Conservation (phyloP, 2,888 invertebrate genomes). For the Metacarcinus magister region DNA sequence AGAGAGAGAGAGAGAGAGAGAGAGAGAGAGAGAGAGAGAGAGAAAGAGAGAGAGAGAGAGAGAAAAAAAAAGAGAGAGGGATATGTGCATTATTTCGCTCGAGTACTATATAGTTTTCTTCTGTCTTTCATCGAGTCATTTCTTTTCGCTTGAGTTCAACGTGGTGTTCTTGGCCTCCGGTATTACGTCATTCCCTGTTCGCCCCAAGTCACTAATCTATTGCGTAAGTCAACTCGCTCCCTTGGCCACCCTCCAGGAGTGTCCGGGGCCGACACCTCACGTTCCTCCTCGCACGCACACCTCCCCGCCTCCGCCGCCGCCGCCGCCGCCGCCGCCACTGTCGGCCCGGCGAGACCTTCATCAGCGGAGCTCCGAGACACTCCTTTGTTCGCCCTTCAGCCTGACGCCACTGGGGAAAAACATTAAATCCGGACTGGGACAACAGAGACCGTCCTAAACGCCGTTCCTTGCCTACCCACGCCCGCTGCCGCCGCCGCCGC, state of each 20-base stretch:
- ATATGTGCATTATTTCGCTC: neutral
- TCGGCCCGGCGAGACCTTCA: conserved; percentile 36
- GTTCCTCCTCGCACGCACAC: conserved; percentile 30
- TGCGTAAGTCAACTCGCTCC: conserved; percentile 31
- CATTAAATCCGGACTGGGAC: conserved; percentile 31
- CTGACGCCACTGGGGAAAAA: conserved; percentile 41
- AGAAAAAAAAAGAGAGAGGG: neutral
- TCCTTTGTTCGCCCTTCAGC: conserved; percentile 48
- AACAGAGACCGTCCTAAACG: neutral
- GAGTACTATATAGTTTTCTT: neutral
- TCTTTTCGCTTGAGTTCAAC: conserved; percentile 33
- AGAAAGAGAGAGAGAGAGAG: neutral
- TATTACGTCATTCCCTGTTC: conserved; percentile 11
- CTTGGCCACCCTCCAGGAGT: conserved; percentile 42
- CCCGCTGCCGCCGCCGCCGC: neutral
- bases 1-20: no score
- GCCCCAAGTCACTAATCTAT: conserved; percentile 43
- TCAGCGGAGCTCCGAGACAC: conserved; percentile 19
- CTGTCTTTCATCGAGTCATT: neutral
- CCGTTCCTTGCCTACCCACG: neutral
- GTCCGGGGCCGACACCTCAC: conserved; percentile 1
- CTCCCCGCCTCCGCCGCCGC: neutral
- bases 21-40: no score
- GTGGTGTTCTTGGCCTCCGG: neutral
- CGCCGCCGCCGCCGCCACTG: conserved; percentile 31